These are phyloP conservation scores for Lasioglossum figueresi DNA, from an alignment of 2,888 invertebrate species.

Conservation along the genomic window DNA sequence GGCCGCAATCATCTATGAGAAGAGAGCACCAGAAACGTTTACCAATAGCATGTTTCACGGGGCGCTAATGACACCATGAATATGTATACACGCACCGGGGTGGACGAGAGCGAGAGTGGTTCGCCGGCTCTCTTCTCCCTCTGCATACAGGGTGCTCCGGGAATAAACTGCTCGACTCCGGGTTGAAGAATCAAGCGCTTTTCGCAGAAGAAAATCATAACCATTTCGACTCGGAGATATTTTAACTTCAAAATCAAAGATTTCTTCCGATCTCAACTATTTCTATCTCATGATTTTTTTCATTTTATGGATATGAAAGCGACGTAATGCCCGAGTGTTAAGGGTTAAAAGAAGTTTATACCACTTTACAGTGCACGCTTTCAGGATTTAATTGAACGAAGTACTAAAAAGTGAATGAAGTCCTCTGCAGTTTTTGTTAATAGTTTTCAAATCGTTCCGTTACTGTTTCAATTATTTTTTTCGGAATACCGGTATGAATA, in stretches of 20 bases:
- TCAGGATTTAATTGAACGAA: too few relatives aligned
- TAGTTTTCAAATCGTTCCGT: too few relatives aligned
- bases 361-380: too few relatives aligned
- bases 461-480: too few relatives aligned
- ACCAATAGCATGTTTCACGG: slow-evolving; percentile 79
- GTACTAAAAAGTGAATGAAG: too few relatives aligned
- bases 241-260: neutral
- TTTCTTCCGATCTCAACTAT: too few relatives aligned
- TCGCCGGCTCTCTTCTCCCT: slow-evolving; percentile 32
- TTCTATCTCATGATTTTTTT: too few relatives aligned
- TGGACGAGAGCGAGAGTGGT: slow-evolving; percentile 68
- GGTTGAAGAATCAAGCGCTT: neutral
- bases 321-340: too few relatives aligned
- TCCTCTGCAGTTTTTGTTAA: too few relatives aligned
- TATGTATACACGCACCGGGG: slow-evolving; percentile 75
- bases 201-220: neutral
- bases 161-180: neutral
- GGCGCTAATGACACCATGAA: slow-evolving; percentile 81
- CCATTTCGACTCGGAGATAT: neutral
- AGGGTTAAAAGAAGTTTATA: too few relatives aligned
- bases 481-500: neutral
- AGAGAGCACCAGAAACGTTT: slow-evolving; percentile 76
- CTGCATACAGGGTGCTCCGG: slow-evolving; percentile 58
- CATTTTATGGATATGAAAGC: too few relatives aligned
- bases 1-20: slow-evolving; percentile 65